phyloP scores from a whole-genome alignment of 2,888 invertebrate genomes.

The Melanostoma mellinum region DNA sequence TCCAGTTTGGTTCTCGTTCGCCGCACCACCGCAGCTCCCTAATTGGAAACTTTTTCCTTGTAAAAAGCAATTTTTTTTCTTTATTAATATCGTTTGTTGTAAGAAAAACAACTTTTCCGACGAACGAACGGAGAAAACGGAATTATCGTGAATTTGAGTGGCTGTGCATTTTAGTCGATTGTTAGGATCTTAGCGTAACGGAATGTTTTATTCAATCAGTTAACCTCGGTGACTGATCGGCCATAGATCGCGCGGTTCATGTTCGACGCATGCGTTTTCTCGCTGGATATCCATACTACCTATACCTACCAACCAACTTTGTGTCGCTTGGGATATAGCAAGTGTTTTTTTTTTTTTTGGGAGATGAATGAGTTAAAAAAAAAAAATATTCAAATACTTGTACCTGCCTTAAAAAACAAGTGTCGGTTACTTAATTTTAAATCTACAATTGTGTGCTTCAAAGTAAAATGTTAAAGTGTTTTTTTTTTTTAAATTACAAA shows the following conservation, averaged over 20 bases:
- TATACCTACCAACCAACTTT: constrained; percentile 18
- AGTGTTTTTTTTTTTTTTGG: constrained; percentile 52
- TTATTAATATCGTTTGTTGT: constrained; percentile 1
- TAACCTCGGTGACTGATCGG: constrained; percentile 68
- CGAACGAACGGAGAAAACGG: constrained; percentile 48
- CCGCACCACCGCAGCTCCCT: constrained; percentile 54
- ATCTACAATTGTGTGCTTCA: not conserved
- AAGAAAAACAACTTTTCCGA: constrained; percentile 55
- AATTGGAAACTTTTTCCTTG: constrained; percentile 49
- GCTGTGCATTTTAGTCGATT: constrained; percentile 57
- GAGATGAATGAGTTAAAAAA: constrained; percentile 16
- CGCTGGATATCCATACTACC: constrained; percentile 10
- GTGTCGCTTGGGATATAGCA: constrained; percentile 32
- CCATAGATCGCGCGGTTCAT: constrained; percentile 58
- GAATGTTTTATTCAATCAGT: constrained; percentile 68
- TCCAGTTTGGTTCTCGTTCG: constrained; percentile 35
- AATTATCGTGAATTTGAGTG: constrained; percentile 56
- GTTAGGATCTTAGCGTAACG: constrained; percentile 69
- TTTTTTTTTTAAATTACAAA: constrained; percentile 17
- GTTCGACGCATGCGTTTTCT: constrained; percentile 64
- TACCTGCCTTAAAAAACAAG: not conserved
- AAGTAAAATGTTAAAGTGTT: not conserved
- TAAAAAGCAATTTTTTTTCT: constrained; percentile 23
- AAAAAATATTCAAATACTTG: constrained; percentile 5
- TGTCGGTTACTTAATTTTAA: too few relatives aligned